Conservation (phyloP, 2,888 invertebrate species). For the Troides oblongomaculatus region DNA sequence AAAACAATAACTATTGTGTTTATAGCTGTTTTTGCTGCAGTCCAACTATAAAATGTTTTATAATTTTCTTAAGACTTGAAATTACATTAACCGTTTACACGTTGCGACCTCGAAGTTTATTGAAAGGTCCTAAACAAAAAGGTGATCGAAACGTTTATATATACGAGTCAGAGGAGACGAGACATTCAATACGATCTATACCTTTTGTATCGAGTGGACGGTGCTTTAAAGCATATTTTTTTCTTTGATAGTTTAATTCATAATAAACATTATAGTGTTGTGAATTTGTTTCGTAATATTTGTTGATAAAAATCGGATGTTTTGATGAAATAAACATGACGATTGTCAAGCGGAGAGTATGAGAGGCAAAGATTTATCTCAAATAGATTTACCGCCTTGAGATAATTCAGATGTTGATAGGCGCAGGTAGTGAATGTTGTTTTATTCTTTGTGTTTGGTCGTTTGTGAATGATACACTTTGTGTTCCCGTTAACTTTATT, state of each 20-base stretch:
- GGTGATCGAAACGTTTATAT: neutral
- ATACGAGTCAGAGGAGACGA: neutral
- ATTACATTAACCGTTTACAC: neutral
- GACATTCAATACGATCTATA: constrained; percentile 3
- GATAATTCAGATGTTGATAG: constrained; percentile 20
- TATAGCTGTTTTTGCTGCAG: too few relatives aligned
- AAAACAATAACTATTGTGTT: too few relatives aligned
- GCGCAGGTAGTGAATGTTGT: constrained; percentile 19
- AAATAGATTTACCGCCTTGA: constrained; percentile 24
- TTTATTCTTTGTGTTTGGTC: constrained; percentile 5
- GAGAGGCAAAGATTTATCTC: constrained; percentile 21
- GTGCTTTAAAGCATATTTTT: neutral
- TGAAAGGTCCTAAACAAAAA: constrained; percentile 7
- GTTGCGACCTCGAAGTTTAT: constrained; percentile 14
- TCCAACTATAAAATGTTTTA: too few relatives aligned
- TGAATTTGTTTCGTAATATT: neutral
- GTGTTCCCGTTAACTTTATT: too few relatives aligned
- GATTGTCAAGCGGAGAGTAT: constrained; percentile 15
- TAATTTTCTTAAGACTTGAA: too few relatives aligned
- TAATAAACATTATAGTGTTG: neutral
- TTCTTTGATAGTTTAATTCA: neutral
- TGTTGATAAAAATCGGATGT: neutral
- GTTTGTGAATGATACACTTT: neutral
- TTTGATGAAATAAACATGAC: constrained; percentile 10
- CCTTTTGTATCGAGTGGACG: constrained; percentile 1